Evolutionary conservation across 1,140 invertebrate genomes (phyloP), one percentile per base, ranked within the genome.

Genomic region (Halyomorpha halys): DNA sequence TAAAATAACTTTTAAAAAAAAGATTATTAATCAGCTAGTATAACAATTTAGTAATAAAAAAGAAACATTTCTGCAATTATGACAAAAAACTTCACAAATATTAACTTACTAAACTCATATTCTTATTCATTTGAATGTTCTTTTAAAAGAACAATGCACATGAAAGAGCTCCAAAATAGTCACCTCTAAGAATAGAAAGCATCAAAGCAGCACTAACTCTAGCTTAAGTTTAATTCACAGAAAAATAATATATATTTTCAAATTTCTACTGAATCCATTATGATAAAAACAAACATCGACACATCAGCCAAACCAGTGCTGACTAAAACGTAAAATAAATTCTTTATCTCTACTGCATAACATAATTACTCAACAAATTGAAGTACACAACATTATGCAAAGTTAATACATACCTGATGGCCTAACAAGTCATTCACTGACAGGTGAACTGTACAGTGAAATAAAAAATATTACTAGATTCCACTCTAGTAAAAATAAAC

Each of bases 361-460:
- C 13, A 39, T 9, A 11, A 39, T 39, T 6, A 14, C 16, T 49
- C 3, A 49, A 49, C 5, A 19, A 49, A 13, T 11, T 47, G 18
- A n/a, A 18, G n/a, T 19, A 49, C 5, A 19, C n/a, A 11, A 19
- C 1, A 19, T 19, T 49, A 30, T 49, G 2, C n/a, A 18, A 8
- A n/a, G n/a, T 19, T 18, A n/a, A n/a, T n/a, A 49, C 21, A 19
- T 49, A 49, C 47, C 47, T 49, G 47, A 49, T 49, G 47, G 47
- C n/a, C 11, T 21, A 49, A 18, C n/a, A 49, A 18, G n/a, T 18
- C 21, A 49, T 19, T 9, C 47, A 49, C 47, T 49, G 47, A 49
- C 47, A 49, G 47, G n/a, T 49, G 21, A 49, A 19, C 47, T 49
- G 47, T 49, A 1, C 47, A 49, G 47, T 49, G 47, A 49, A 49